A percentile compares a stretch with the other conserved stretches of the same genome.
phyloP scores from a whole-genome alignment of 2,888 invertebrate genomes.

The Morpho deidamia region DNA sequence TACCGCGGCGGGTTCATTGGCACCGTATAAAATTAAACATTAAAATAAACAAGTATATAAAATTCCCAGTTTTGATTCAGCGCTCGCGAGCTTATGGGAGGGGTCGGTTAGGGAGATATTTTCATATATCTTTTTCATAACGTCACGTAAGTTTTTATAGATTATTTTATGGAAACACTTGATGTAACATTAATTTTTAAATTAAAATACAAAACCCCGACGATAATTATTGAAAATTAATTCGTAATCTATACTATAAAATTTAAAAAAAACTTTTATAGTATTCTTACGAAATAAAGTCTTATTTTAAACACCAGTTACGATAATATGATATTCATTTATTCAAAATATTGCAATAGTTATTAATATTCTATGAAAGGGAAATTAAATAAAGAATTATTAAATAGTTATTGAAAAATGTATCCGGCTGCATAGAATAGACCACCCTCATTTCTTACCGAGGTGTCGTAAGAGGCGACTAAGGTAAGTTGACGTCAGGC shows the following conservation, averaged over 20 bases:
- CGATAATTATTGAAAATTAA: too few relatives aligned
- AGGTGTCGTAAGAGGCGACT: too few relatives aligned
- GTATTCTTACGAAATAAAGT: too few relatives aligned
- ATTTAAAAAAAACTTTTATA: too few relatives aligned
- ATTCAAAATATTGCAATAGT: neutral
- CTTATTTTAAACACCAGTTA: too few relatives aligned
- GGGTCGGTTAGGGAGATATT: slow-evolving; percentile 22
- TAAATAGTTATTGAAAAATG: neutral
- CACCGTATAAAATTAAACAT: slow-evolving; percentile 72
- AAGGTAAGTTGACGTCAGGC: too few relatives aligned
- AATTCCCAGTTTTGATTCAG: slow-evolving; percentile 63
- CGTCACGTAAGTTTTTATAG: neutral
- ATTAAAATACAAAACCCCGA: too few relatives aligned
- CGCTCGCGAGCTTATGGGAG: slow-evolving; percentile 31
- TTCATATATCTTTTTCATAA: neutral
- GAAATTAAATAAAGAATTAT: neutral
- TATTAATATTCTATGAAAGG: neutral
- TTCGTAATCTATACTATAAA: too few relatives aligned
- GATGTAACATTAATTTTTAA: too few relatives aligned
- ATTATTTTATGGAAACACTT: neutral
- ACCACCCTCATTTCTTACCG: slow-evolving; percentile 36
- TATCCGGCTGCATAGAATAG: slow-evolving; percentile 24
- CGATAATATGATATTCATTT: neutral
- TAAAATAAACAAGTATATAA: slow-evolving; percentile 70
- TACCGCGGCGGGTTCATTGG: slow-evolving; percentile 52